A percentile compares a stretch with the other conserved stretches of the same genome.
These are phyloP conservation scores for Pogoniulus pusillus DNA, from an alignment of 2,797 vertebrate species.

Conservation along the genomic window DNA sequence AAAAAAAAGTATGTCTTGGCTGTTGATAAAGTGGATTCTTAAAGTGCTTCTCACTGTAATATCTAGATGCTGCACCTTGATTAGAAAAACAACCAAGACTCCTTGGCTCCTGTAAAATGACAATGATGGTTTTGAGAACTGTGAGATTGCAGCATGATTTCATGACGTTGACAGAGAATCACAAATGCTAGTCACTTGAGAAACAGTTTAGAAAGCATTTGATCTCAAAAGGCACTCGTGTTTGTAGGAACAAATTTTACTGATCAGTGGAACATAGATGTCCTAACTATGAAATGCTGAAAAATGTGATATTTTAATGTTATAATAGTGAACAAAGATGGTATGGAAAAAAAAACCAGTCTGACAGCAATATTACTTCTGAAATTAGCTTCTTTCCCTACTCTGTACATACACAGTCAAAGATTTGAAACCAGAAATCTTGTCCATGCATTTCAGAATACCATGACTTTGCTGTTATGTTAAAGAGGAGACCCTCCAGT, in stretches of 20 bases:
- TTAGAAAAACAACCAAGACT: background rate
- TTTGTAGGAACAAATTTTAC: background rate
- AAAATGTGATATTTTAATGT: background rate
- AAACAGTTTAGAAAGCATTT: background rate
- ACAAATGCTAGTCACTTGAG: background rate
- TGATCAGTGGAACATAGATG: background rate
- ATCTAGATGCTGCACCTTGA: background rate
- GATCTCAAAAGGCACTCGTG: background rate
- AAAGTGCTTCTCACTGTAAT: background rate
- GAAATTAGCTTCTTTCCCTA: background rate
- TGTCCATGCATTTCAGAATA: background rate
- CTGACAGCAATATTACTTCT: background rate
- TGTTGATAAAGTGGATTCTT: background rate
- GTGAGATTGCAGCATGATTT: background rate
- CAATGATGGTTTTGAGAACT: background rate
- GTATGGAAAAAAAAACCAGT: background rate
- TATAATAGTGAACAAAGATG: background rate
- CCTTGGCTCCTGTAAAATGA: background rate
- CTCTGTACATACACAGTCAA: background rate
- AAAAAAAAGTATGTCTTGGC: background rate
- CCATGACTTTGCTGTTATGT: background rate
- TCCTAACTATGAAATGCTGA: background rate
- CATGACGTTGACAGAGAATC: background rate
- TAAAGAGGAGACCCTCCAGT: background rate
- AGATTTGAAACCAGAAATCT: background rate